phyloP scores from a whole-genome alignment of 2,888 invertebrate genomes.

The Acrocera orbiculus region DNA sequence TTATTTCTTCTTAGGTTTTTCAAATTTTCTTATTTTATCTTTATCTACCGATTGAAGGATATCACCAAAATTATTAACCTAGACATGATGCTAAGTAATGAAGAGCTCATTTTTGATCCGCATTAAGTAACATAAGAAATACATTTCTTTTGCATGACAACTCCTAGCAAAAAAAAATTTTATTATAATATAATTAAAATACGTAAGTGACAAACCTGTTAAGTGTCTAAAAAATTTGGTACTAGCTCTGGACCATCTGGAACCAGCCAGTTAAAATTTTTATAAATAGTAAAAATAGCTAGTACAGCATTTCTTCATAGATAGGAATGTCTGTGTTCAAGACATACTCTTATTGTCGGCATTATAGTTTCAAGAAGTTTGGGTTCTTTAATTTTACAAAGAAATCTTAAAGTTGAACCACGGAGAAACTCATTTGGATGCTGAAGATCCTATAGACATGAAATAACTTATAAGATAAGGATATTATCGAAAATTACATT shows the following conservation, averaged over 20 bases:
- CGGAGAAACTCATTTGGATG: slow-evolving; percentile 99
- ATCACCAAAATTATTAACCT: slow-evolving; percentile 84
- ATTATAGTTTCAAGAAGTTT: slow-evolving; percentile 94
- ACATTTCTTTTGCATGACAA: slow-evolving; percentile 99
- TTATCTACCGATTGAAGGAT: slow-evolving; percentile 95
- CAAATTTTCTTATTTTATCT: too few species aligned
- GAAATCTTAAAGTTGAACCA: slow-evolving; percentile 87
- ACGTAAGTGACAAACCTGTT: slow-evolving; percentile 38
- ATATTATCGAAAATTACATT: background rate
- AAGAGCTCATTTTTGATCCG: slow-evolving; percentile 87
- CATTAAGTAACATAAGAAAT: slow-evolving; percentile 95
- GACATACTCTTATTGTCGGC: slow-evolving; percentile 88
- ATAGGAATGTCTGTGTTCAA: slow-evolving; percentile 96
- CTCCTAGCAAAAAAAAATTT: slow-evolving; percentile 48
- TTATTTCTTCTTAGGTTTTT: too few species aligned
- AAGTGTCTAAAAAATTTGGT: slow-evolving; percentile 81
- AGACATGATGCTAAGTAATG: slow-evolving; percentile 83
- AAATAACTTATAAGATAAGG: background rate
- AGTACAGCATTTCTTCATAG: slow-evolving; percentile 97
- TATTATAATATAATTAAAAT: background rate
- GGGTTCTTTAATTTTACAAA: slow-evolving; percentile 96
- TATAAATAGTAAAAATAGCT: slow-evolving; percentile 96
- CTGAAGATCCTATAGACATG: slow-evolving; percentile 59
- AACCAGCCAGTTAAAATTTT: slow-evolving; percentile 95
- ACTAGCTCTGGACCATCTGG: slow-evolving; percentile 97